phyloP scores from a whole-genome alignment of 2,888 invertebrate genomes.

The Panzeria rudis region DNA sequence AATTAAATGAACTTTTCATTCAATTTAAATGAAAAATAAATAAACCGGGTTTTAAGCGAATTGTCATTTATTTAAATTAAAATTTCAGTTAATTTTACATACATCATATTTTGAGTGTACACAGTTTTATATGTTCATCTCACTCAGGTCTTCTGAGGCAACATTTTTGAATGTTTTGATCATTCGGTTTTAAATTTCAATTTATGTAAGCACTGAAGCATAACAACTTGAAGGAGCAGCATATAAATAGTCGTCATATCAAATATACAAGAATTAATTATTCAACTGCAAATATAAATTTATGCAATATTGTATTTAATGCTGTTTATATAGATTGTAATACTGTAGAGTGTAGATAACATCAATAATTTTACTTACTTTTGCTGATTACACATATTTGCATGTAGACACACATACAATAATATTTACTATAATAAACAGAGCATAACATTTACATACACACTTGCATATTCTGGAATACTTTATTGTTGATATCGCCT shows the following conservation, averaged over 20 bases:
- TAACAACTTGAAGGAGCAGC: not conserved
- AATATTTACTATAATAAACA: constrained; percentile 18
- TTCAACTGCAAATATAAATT: constrained; percentile 7
- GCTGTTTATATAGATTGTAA: not conserved
- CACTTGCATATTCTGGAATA: not conserved
- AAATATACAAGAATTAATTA: not conserved
- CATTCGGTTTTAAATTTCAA: not conserved
- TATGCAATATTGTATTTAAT: constrained; percentile 1
- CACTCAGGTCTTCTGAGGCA: too few species aligned
- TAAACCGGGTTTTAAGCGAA: too few species aligned
- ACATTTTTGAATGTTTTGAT: not conserved
- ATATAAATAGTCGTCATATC: not conserved
- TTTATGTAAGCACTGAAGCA: too few species aligned
- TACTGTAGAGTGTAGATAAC: constrained; percentile 4
- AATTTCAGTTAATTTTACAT: too few species aligned
- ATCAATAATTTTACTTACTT: constrained; percentile 20
- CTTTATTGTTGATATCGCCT: constrained; percentile 62
- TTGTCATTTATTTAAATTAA: too few species aligned
- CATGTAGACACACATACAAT: not conserved
- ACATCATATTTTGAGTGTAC: too few species aligned
- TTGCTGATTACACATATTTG: constrained; percentile 21
- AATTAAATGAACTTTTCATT: too few species aligned
- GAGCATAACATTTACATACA: constrained; percentile 16
- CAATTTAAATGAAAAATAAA: too few species aligned
- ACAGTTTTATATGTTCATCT: not conserved